These are phyloP conservation scores for Archilochus colubris DNA, from an alignment of 2,113 vertebrate genomes.

Conservation along the genomic window DNA sequence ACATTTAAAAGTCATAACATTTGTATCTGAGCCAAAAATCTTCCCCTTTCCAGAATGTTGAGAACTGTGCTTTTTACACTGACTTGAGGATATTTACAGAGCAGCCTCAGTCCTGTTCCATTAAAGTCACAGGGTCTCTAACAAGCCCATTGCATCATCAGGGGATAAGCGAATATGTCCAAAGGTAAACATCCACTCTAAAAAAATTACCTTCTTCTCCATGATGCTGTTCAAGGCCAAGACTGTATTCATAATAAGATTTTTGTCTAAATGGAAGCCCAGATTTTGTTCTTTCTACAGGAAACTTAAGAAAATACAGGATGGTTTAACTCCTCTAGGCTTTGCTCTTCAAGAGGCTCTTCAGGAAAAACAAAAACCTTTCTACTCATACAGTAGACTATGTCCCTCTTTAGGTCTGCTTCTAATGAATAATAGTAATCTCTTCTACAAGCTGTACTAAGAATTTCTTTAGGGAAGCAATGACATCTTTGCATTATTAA, in stretches of 20 bases:
- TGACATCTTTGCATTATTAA: slow-evolving; percentile 72
- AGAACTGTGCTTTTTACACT: background rate
- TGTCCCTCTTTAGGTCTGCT: background rate
- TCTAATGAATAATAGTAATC: slow-evolving; percentile 35
- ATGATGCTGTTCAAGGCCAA: background rate
- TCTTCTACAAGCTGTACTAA: slow-evolving; percentile 36
- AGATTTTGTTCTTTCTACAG: background rate
- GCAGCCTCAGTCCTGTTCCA: background rate
- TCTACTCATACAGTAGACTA: background rate
- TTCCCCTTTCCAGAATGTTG: background rate
- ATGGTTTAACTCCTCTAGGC: background rate
- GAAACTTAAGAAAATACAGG: background rate
- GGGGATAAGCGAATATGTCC: background rate
- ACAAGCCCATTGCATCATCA: background rate
- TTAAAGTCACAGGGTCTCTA: background rate
- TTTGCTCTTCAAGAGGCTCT: background rate
- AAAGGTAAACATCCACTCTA: background rate
- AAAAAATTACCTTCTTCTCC: background rate
- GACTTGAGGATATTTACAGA: background rate
- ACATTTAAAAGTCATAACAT: background rate
- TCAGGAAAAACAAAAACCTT: background rate
- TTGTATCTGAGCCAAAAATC: background rate
- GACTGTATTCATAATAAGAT: background rate
- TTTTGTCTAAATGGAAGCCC: background rate
- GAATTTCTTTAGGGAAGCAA: slow-evolving; percentile 50